Conservation (phyloP, 2,113 vertebrate genomes). For the Artemisiospiza belli region DNA sequence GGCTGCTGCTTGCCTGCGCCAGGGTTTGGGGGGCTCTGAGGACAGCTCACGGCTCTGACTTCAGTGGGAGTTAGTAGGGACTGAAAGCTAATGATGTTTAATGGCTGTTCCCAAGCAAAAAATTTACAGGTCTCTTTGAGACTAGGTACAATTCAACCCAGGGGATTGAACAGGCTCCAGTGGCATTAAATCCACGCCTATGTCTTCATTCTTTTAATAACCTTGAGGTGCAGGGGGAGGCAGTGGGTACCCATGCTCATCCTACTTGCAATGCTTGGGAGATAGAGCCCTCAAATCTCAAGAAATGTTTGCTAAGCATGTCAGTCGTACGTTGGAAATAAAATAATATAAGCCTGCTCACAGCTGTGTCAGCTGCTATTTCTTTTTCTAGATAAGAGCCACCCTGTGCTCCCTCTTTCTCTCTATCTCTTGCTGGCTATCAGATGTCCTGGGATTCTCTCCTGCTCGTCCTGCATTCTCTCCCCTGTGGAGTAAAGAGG, state of each 20-base stretch:
- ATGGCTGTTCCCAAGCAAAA: not conserved
- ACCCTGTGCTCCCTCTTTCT: not conserved
- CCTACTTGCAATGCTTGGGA: not conserved
- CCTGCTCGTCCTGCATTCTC: not conserved
- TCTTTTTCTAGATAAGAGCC: conserved; percentile 28
- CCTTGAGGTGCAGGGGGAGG: not conserved
- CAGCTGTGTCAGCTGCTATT: conserved; percentile 21
- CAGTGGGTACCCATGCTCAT: not conserved
- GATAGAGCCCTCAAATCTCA: not conserved
- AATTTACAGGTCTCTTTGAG: not conserved
- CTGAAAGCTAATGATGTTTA: not conserved
- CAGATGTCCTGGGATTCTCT: not conserved
- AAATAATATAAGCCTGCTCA: conserved; percentile 11
- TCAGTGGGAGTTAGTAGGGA: not conserved
- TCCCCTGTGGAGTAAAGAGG: not conserved
- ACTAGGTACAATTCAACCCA: not conserved
- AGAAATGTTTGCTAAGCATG: conserved; percentile 23
- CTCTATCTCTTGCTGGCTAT: not conserved
- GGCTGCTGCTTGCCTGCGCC: not conserved
- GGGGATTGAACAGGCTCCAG: not conserved
- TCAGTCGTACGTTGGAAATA: not conserved
- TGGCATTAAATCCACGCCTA: not conserved
- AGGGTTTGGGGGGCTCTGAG: not conserved
- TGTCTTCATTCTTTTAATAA: not conserved
- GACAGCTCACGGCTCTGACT: not conserved